phyloP scores from a whole-genome alignment of 23 tunicate species.

The Diplosoma virens region DNA sequence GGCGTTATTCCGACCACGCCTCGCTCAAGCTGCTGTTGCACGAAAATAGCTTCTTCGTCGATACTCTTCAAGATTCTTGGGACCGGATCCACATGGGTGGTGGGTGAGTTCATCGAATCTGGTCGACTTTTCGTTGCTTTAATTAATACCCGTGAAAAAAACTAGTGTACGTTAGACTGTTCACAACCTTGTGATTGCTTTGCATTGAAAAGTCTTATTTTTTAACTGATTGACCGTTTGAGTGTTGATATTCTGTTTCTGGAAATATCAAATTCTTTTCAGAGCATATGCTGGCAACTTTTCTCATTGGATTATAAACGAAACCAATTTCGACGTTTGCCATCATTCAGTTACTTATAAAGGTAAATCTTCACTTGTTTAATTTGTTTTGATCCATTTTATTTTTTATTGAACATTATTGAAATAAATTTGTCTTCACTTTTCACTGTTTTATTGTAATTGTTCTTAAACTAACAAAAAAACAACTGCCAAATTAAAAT shows the following conservation, averaged over 20 bases:
- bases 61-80: slow-evolving; percentile 54
- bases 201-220: neutral
- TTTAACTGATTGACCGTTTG: neutral
- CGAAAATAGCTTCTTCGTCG: slow-evolving; percentile 58
- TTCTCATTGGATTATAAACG: slow-evolving; percentile 45
- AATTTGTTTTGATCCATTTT: too few species aligned
- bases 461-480: neutral
- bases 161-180: neutral
- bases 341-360: slow-evolving; percentile 32
- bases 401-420: too few species aligned
- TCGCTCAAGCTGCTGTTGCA: slow-evolving; percentile 58
- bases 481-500: neutral
- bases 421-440: too few species aligned
- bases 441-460: neutral
- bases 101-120: slow-evolving; percentile 44
- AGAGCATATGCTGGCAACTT: slow-evolving; percentile 38
- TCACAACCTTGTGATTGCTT: neutral
- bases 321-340: slow-evolving; percentile 33
- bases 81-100: slow-evolving; percentile 73
- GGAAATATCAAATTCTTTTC: neutral
- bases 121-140: too few species aligned
- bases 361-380: slow-evolving; percentile 11
- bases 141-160: neutral
- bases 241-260: neutral
- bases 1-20: slow-evolving; percentile 39